Percentiles rank a stretch among this genome's conserved stretches.
Conservation (phyloP, 2,888 invertebrate genomes). For the Ornithoptera priamus region DNA sequence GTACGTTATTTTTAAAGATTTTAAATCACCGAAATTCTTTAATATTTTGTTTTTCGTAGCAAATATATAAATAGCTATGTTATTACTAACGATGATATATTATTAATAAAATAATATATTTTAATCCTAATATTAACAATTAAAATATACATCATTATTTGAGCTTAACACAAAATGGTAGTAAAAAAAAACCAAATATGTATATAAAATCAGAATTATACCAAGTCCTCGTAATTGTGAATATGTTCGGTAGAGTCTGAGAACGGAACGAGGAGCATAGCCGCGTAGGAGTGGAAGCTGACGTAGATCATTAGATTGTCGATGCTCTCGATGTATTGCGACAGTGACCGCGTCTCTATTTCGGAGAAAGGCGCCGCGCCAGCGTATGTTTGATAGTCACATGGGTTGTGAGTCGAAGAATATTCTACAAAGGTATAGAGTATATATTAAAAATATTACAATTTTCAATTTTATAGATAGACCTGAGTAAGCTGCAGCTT, state of each 20-base stretch:
- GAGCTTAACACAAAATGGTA: neutral
- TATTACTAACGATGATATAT: too few species aligned
- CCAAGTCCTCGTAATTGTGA: constrained; percentile 73
- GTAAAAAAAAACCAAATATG: neutral
- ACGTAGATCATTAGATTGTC: constrained; percentile 82
- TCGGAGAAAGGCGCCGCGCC: constrained; percentile 87
- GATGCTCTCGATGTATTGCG: constrained; percentile 76
- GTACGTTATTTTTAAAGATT: too few species aligned
- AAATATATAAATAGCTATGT: too few species aligned
- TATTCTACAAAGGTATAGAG: constrained; percentile 33
- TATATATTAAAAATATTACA: too few species aligned
- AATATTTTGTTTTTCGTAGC: too few species aligned
- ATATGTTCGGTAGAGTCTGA: constrained; percentile 78
- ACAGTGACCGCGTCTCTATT: constrained; percentile 79
- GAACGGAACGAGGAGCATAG: constrained; percentile 84
- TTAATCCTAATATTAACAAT: too few species aligned
- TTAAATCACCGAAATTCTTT: too few species aligned
- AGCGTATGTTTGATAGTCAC: constrained; percentile 83
- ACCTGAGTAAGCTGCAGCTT: too few species aligned
- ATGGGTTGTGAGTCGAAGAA: constrained; percentile 76
- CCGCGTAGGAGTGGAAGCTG: constrained; percentile 87
- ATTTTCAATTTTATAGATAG: too few species aligned
- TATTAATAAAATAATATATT: too few species aligned
- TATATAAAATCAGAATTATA: constrained; percentile 38
- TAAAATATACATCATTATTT: too few species aligned